Conservation (phyloP, 2,113 vertebrate genomes). For the Cochlearius cochlearius region DNA sequence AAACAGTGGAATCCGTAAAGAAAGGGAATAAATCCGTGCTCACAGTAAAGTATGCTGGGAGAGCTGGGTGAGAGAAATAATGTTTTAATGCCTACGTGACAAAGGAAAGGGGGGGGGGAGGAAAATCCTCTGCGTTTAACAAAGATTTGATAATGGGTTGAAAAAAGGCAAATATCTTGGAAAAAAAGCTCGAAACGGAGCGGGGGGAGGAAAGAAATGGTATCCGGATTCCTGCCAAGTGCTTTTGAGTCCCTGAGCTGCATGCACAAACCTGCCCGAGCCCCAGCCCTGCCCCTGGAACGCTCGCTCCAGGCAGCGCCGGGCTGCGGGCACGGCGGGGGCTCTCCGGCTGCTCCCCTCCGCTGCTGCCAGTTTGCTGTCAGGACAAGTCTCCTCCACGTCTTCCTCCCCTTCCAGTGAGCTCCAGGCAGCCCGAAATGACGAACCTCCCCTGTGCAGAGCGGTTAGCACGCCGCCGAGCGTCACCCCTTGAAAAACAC, state of each 20-base stretch:
- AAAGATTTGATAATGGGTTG: background rate
- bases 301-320: accelerated
- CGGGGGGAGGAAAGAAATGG: accelerated
- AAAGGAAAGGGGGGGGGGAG: background rate
- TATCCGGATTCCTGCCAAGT: background rate
- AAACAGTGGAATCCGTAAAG: accelerated
- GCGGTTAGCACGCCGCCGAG: accelerated
- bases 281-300: background rate
- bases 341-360: background rate
- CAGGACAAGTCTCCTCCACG: background rate
- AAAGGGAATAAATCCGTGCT: background rate
- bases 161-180: background rate
- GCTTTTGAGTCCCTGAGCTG: background rate
- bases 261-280: background rate
- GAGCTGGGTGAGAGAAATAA: background rate
- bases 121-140: background rate
- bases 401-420: accelerated
- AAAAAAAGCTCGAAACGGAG: too few relatives aligned
- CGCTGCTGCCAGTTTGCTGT: background rate
- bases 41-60: background rate
- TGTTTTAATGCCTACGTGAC: background rate
- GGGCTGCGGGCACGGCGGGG: background rate
- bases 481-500: background rate
- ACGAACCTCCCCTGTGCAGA: background rate
- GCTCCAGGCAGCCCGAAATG: background rate